Evolutionary conservation across 2,888 invertebrate species (phyloP).

Genomic region (Dysmachus trigonus): DNA sequence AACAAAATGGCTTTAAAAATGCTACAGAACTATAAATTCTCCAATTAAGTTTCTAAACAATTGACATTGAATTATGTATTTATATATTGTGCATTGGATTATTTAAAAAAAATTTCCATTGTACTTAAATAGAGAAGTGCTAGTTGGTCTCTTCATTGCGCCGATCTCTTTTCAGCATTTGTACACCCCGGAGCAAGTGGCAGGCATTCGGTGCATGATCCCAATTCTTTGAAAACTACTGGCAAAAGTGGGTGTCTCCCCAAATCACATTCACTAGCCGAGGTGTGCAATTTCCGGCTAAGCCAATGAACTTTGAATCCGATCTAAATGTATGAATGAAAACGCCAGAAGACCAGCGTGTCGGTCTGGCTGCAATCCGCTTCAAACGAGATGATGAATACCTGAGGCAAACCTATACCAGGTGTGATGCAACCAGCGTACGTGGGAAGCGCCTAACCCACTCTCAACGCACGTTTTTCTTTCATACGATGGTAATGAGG

Average conservation of each 20-base stretch:
- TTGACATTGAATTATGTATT: no score
- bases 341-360: background rate
- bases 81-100: no score
- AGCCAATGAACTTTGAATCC: background rate
- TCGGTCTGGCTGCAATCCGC: background rate
- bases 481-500: background rate
- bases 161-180: background rate
- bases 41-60: no score
- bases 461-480: background rate
- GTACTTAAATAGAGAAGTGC: no score
- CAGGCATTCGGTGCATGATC: background rate
- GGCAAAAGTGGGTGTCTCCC: background rate
- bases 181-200: background rate
- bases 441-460: background rate
- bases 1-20: no score
- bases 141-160: background rate
- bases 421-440: background rate
- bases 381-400: background rate
- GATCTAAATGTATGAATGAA: background rate
- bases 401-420: background rate
- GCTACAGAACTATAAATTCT: no score
- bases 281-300: background rate
- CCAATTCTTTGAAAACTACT: background rate
- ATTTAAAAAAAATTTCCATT: no score
- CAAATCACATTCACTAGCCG: background rate